Conservation (phyloP, 2,888 invertebrate species). For the Hypomecis atomaria region DNA sequence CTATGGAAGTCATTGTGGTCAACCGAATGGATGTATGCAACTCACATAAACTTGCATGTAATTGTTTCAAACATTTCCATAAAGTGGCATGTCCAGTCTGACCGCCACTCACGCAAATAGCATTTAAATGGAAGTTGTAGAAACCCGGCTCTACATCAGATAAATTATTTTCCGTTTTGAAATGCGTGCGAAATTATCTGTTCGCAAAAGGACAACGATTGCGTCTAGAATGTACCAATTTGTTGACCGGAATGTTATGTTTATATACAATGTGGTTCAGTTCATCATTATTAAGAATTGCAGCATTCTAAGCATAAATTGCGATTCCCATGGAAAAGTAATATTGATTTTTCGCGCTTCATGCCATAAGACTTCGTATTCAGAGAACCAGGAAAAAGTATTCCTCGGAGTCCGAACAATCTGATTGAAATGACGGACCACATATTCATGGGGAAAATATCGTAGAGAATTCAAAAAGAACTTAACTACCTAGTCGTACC, state of each 20-base stretch:
- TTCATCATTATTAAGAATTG: not conserved
- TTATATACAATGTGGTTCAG: not conserved
- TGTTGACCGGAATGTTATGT: not conserved
- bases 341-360: too few relatives aligned
- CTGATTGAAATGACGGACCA: too few relatives aligned
- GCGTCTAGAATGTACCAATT: constrained; percentile 4
- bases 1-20: constrained; percentile 2
- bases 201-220: constrained; percentile 6
- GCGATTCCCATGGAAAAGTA: too few relatives aligned
- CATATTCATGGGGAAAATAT: too few relatives aligned
- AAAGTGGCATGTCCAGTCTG: constrained; percentile 20
- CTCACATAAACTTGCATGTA: constrained; percentile 24
- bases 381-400: too few relatives aligned
- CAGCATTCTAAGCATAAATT: not conserved
- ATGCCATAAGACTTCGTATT: too few relatives aligned
- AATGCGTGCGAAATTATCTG: constrained; percentile 13
- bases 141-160: constrained; percentile 17
- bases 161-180: constrained; percentile 18
- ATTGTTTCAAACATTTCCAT: constrained; percentile 32
- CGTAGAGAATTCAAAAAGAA: too few relatives aligned
- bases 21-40: constrained; percentile 29
- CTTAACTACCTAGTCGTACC: too few relatives aligned
- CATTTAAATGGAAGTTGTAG: constrained; percentile 21
- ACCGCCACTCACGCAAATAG: constrained; percentile 21
- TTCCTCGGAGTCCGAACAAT: too few relatives aligned